Evolutionary conservation across 2,888 invertebrate species (phyloP).

Genomic region (Matsumyia berberina): DNA sequence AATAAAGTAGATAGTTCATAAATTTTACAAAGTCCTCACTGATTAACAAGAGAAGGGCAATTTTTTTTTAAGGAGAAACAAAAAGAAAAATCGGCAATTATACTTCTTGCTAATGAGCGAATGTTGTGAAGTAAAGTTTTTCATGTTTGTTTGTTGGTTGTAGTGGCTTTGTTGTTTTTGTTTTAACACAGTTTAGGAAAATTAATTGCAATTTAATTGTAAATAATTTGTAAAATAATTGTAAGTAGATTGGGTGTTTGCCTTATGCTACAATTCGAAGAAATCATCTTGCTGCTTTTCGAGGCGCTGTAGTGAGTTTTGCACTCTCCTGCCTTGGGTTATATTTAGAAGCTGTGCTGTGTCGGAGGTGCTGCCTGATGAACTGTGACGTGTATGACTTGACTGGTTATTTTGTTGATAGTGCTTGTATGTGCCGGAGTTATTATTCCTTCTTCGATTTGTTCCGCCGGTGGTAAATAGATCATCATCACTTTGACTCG

Average conservation of each 20-base stretch:
- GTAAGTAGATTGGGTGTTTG: constrained; percentile 62
- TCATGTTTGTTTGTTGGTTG: constrained; percentile 30
- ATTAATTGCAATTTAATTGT: constrained; percentile 74
- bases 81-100: constrained; percentile 7
- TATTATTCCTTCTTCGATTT: constrained; percentile 80
- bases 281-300: constrained; percentile 95
- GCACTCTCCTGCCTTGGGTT: constrained; percentile 92
- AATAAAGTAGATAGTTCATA: constrained; percentile 1
- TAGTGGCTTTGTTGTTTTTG: constrained; percentile 33
- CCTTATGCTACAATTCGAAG: constrained; percentile 93
- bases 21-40: constrained; percentile 6
- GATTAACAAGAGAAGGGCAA: constrained; percentile 16
- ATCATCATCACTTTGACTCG: constrained; percentile 82
- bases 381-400: constrained; percentile 82
- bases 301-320: constrained; percentile 91
- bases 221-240: constrained; percentile 72
- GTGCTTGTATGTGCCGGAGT: constrained; percentile 82
- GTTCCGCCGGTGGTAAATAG: constrained; percentile 81
- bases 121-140: constrained; percentile 32
- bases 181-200: constrained; percentile 71
- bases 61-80: not conserved
- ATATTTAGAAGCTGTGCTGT: constrained; percentile 86
- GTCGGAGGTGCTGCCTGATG: constrained; percentile 86
- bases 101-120: constrained; percentile 4
- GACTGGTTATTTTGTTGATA: constrained; percentile 79